Evolutionary conservation across 2,113 vertebrate genomes (phyloP).

Genomic region (Podilymbus podiceps): DNA sequence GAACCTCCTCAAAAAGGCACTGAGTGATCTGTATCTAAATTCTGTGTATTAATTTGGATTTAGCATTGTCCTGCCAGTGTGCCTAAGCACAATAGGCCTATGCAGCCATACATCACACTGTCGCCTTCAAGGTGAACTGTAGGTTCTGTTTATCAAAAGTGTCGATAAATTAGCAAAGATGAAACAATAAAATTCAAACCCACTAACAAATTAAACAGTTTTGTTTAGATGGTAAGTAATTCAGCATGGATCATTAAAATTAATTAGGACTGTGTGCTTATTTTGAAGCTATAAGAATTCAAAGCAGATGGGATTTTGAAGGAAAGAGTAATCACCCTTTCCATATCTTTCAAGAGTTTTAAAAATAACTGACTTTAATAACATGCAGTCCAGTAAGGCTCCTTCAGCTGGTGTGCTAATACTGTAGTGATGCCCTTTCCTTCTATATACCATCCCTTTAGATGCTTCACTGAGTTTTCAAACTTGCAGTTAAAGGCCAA

Average conservation of each 20-base stretch:
- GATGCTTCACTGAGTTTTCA: not conserved
- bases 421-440: not conserved
- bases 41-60: not conserved
- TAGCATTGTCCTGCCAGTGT: not conserved
- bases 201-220: not conserved
- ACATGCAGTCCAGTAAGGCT: not conserved
- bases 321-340: conserved; percentile 15
- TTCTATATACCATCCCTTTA: not conserved
- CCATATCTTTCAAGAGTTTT: not conserved
- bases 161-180: not conserved
- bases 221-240: conserved; percentile 19
- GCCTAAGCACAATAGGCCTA: not conserved
- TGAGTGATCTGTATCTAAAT: not conserved
- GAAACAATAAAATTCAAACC: not conserved
- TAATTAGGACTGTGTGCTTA: conserved; percentile 29
- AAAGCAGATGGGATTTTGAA: conserved; percentile 50
- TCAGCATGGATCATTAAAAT: conserved; percentile 49
- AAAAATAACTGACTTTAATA: conserved; percentile 26
- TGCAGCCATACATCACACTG: not conserved
- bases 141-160: not conserved
- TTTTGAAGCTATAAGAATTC: conserved; percentile 45
- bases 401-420: conserved; percentile 4
- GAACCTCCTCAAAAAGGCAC: not conserved
- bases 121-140: conserved; percentile 9
- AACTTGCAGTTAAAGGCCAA: not conserved